Base-by-base conservation (phyloP, 30 jellyfish, hydroid and myxozoan species). In the Aurelia aurita region DNA sequence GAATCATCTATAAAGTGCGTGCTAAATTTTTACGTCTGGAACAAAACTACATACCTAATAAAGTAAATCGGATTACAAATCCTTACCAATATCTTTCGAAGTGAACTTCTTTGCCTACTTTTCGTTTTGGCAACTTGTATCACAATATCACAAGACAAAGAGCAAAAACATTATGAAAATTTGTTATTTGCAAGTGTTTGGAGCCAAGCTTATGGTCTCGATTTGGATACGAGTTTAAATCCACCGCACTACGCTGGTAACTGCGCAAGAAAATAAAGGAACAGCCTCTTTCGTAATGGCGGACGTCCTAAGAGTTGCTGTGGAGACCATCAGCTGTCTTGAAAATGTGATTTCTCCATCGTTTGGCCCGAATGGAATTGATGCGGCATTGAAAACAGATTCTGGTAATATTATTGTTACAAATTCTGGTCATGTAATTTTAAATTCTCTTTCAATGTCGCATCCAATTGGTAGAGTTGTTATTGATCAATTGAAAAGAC, bases 341-440 rank as follows among this genome's bases (percentile, higher is more conserved):
- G 79, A 58, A 62, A 44, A 43, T 10, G 47, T 70, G 13, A 26
- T 83, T 45, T 47, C 63, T 18, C 86, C 80, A 20, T 46, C 96
- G 3, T 87, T 75, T 44, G 96, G 96, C 20, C 96, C 96, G 14
- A 60, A 70, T 51, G 96, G 96, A n/a, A 67, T 65, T 18, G 96
- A 87, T 21, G 72, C 69, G 10, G 96, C 96, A n/a, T 39, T 87
- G 34, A 66, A 78, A 49, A 64, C 90, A 1, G 80, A 77, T 16
- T 14, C 87, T 47, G 96, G 96, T 28, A 74, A 80, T 68, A 65
- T 87, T 14, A n/a, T 87, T 3, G 82, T 77, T 19, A 87, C 96
- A 5, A 87, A 87, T 22, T 72, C 89, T 34, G 96, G 96, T 19
- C 72, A 62, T 25, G 15, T 29, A 8, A 73, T 74, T 21, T 1